Conservation (phyloP, 92 coral and sea anemone genomes). For the Hydrozoanthus gracilis region DNA sequence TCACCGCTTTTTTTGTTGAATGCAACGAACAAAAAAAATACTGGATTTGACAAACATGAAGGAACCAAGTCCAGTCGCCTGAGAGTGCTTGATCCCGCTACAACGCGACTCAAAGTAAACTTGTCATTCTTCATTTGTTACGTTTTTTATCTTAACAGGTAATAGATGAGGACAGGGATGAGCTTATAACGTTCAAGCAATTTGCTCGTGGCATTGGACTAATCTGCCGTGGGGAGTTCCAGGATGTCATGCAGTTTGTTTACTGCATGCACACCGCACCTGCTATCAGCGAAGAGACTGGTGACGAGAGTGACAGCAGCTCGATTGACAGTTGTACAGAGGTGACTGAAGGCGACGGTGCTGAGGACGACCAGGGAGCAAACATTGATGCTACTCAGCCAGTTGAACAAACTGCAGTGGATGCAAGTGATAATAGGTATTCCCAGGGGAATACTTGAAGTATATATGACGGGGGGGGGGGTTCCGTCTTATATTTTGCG, state of each 20-base stretch:
- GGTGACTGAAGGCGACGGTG: constrained; percentile 62
- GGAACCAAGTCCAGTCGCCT: no score
- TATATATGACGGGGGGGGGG: no score
- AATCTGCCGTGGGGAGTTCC: constrained; percentile 93
- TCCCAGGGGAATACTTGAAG: no score
- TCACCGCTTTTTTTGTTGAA: no score
- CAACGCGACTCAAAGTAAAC: not conserved
- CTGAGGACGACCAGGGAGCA: constrained; percentile 41
- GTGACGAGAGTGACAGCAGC: constrained; percentile 66
- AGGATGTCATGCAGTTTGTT: constrained; percentile 87
- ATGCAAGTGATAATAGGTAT: constrained; percentile 5
- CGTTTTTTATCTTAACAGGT: constrained; percentile 61
- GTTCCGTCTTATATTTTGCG: no score
- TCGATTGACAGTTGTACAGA: constrained; percentile 75
- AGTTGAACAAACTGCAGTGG: constrained; percentile 1
- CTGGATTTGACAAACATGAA: no score
- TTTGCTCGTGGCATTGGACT: constrained; percentile 85
- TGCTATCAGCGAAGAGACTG: constrained; percentile 61
- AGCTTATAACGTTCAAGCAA: constrained; percentile 89
- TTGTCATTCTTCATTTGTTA: not conserved
- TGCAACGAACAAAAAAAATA: not conserved
- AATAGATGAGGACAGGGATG: constrained; percentile 89
- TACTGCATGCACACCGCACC: constrained; percentile 92
- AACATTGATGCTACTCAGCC: constrained; percentile 20
- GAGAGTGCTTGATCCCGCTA: no score